Evolutionary conservation across 2,888 invertebrate genomes (phyloP), one percentile per base, ranked within the genome.

Genomic region (Euplexia lucipara): DNA sequence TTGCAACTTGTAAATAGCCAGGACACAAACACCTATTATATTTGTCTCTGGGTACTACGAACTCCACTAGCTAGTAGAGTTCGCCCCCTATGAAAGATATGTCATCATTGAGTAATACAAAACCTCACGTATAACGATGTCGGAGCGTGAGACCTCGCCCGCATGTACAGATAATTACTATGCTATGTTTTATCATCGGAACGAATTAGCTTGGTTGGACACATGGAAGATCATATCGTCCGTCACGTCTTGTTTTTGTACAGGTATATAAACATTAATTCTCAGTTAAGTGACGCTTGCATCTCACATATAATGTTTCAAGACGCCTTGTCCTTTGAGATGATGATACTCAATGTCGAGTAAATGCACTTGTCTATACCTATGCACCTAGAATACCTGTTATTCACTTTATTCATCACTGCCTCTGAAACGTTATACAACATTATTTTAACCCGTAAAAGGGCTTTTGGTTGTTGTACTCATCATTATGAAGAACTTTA

Each of bases 121-220:
- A 68, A 66, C 75, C 63, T 70, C 70, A 75, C 69, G 56, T 66
- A 68, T 32, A 37, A 45, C 41, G 51, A 64, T 57, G 70, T 57
- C 57, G 18, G 67, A 70, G 64, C 71, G 69, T 75, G 73, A 78
- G 67, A 64, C 70, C 60, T 78, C 65, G 77, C 78, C 79, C 76
- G 80, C 76, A 81, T 78, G 75, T 47, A 52, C 64, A 72, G 64
- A 69, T 78, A 62, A 76, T 78, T 65, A 75, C 67, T 65, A 65
- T 78, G 67, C 73, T 65, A 66, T 70, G 76, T 75, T 71, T 80
- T 85, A 83, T 85, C 81, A 81, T 81, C 70, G 68, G 76, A 84
- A 82, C 75, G 70, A 83, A 84, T 84, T 78, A 78, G 60, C 75
- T 69, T 58, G 70, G 73, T 69, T 58, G 70, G 73, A 79, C 76